A percentile compares a stretch with the other conserved stretches of the same genome.
Conservation (phyloP, 2,888 invertebrate species). For the Volucella inanis region DNA sequence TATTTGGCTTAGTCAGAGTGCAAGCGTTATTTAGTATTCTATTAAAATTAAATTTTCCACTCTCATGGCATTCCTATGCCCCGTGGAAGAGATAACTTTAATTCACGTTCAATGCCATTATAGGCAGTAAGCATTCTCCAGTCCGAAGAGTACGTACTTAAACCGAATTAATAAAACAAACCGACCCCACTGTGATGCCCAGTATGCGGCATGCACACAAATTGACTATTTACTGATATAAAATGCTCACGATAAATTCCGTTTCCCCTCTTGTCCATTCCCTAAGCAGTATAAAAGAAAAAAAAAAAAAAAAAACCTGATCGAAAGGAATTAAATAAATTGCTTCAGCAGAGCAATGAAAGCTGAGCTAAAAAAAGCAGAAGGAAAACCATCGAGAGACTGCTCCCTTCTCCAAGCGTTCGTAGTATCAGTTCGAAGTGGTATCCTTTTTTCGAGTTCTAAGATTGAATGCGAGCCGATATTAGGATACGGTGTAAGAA, state of each 20-base stretch:
- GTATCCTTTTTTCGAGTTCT: slow-evolving; percentile 3
- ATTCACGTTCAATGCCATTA: slow-evolving; percentile 33
- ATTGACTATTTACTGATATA: slow-evolving; percentile 66
- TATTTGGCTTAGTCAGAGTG: too few species aligned
- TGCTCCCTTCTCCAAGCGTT: background rate
- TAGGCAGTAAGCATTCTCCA: slow-evolving; percentile 49
- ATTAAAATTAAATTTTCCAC: background rate
- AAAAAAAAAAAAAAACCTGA: slow-evolving; percentile 17
- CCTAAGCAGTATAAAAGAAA: background rate
- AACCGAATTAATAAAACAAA: slow-evolving; percentile 58
- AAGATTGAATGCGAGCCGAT: slow-evolving; percentile 45
- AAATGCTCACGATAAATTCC: slow-evolving; percentile 55
- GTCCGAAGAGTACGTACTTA: slow-evolving; percentile 51
- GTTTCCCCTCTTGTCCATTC: slow-evolving; percentile 6
- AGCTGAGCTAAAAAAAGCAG: background rate
- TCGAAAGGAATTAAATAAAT: slow-evolving; percentile 64
- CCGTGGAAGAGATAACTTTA: slow-evolving; percentile 14
- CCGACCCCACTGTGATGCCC: slow-evolving; percentile 27
- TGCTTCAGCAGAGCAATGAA: slow-evolving; percentile 28
- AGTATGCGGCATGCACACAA: slow-evolving; percentile 66
- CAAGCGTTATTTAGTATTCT: background rate
- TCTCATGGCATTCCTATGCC: background rate
- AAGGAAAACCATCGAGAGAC: background rate
- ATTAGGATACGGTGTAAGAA: slow-evolving; percentile 25
- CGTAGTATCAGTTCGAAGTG: background rate